Percentiles rank a stretch among this genome's conserved stretches.
Evolutionary conservation across 1,140 invertebrate species (phyloP).

Genomic region (Brachionus paranguensis): DNA sequence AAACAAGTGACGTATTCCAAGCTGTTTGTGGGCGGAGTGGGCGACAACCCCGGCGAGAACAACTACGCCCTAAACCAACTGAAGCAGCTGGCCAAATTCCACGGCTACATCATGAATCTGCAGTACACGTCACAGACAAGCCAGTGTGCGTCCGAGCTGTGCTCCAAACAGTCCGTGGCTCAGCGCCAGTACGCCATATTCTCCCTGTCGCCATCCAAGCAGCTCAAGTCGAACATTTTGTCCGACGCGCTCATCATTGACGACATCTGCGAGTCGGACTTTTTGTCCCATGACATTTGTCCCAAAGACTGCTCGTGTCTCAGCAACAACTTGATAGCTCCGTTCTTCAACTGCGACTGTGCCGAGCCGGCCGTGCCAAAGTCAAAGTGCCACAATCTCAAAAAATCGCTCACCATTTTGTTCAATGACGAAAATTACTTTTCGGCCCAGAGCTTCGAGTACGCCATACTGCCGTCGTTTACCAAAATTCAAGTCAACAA

Average conservation of each 20-base stretch:
- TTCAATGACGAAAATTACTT: conserved; percentile 34
- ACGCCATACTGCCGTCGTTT: conserved; percentile 14
- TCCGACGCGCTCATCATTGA: conserved; percentile 11
- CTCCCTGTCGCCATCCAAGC: background rate
- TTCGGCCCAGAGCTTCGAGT: background rate
- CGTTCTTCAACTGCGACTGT: conserved; percentile 37
- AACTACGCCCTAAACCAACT: background rate
- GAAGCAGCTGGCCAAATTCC: background rate
- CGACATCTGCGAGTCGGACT: conserved; percentile 35
- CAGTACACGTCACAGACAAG: background rate
- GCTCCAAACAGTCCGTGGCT: background rate
- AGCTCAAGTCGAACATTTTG: background rate
- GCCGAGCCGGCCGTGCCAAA: background rate
- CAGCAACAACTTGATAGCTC: conserved; percentile 27
- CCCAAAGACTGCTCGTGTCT: conserved; percentile 34
- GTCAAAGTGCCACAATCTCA: background rate
- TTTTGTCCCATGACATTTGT: conserved; percentile 24
- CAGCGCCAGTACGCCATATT: conserved; percentile 35
- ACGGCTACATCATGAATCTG: conserved; percentile 37
- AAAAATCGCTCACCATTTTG: background rate
- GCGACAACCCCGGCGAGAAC: background rate
- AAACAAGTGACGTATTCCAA: conserved; percentile 8
- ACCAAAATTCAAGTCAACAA: conserved; percentile 21
- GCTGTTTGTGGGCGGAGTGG: conserved; percentile 18
- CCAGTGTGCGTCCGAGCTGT: background rate